Percentiles rank a stretch among this genome's conserved stretches.
Evolutionary conservation across 1,140 invertebrate genomes (phyloP).

Genomic region (Brachionus asplanchnoidis): DNA sequence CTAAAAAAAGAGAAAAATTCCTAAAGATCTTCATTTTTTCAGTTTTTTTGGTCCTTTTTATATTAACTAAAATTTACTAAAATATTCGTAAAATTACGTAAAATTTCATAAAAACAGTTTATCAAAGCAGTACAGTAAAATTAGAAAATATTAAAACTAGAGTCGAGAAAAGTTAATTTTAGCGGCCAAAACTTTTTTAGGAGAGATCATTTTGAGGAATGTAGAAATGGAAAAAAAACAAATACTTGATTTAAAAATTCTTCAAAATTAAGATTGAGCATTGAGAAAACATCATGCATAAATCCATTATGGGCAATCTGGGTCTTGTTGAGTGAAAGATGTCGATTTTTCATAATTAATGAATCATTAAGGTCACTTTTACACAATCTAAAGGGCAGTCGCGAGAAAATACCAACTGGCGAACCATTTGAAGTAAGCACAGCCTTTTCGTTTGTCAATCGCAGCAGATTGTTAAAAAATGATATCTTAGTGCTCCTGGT

Average conservation of each 20-base stretch:
- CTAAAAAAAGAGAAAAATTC: too few relatives aligned
- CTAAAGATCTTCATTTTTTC: too few relatives aligned
- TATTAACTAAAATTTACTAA: too few relatives aligned
- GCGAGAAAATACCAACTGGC: conserved; percentile 11
- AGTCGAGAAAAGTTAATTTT: too few relatives aligned
- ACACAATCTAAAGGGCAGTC: not conserved
- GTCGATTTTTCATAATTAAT: not conserved
- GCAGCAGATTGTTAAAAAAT: not conserved
- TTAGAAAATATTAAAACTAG: too few relatives aligned
- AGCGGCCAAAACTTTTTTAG: too few relatives aligned
- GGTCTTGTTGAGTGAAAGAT: not conserved
- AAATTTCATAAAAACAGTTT: too few relatives aligned
- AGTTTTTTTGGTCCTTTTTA: too few relatives aligned
- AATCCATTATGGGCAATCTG: not conserved
- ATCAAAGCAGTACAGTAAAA: too few relatives aligned
- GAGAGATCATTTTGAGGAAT: too few relatives aligned
- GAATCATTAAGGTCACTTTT: conserved; percentile 20
- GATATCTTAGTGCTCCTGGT: not conserved
- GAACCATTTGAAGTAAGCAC: not conserved
- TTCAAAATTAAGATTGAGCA: conserved; percentile 2
- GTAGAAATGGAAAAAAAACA: too few relatives aligned
- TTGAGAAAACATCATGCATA: conserved; percentile 20
- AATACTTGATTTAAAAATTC: conserved; percentile 22
- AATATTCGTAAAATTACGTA: too few relatives aligned
- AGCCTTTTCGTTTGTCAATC: conserved; percentile 24